These are phyloP conservation scores for Coregonus sp. DNA, from an alignment of 2,797 vertebrate genomes.

Conservation along the genomic window DNA sequence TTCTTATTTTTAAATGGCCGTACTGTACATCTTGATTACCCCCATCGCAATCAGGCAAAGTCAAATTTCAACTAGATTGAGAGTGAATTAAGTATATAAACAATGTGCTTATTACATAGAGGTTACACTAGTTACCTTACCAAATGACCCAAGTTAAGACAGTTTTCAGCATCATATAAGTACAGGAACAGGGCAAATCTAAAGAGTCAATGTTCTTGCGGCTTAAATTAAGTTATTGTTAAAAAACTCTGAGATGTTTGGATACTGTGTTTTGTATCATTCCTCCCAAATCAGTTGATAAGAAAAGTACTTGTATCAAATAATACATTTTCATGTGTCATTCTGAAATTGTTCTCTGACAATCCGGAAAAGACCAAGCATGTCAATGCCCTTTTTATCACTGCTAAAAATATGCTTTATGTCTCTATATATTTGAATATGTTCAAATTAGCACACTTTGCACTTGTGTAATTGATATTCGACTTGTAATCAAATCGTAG, in stretches of 20 bases:
- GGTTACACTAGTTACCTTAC: background rate
- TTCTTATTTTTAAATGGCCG: background rate
- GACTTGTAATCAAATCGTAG: slow-evolving; percentile 18
- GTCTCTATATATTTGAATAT: slow-evolving; percentile 12
- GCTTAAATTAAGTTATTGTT: background rate
- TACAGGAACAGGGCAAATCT: background rate
- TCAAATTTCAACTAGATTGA: background rate
- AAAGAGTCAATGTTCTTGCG: background rate
- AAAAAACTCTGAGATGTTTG: background rate
- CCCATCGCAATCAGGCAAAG: too few relatives aligned
- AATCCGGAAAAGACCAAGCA: slow-evolving; percentile 32
- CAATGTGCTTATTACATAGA: background rate
- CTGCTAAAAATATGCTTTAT: background rate
- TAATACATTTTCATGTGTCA: background rate
- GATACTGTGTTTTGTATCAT: background rate
- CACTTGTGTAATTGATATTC: slow-evolving; percentile 40
- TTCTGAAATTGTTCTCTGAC: slow-evolving; percentile 24
- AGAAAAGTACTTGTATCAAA: background rate
- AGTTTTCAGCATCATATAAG: background rate
- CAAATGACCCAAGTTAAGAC: background rate
- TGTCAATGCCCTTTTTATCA: background rate
- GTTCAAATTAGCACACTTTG: slow-evolving; percentile 37
- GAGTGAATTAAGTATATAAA: background rate
- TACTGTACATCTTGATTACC: background rate
- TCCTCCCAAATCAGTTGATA: background rate